Evolutionary conservation across 1,140 invertebrate genomes (phyloP), one percentile per base, ranked within the genome.

Genomic region (Drosophila cardini): DNA sequence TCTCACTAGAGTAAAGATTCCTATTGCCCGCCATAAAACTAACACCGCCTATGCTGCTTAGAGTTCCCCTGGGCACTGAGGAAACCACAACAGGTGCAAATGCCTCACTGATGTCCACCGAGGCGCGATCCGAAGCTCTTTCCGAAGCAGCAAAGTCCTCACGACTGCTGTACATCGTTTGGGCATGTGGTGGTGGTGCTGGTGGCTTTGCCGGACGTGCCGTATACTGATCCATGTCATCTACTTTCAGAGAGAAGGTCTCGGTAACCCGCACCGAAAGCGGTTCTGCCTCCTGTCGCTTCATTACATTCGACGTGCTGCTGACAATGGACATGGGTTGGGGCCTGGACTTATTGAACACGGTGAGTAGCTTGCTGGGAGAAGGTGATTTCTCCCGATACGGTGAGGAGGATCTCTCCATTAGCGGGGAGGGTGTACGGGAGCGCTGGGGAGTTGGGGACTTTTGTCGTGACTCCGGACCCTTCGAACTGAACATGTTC

Each of bases 201-300:
- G 56, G 60, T 11, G 75, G 75, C 43, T 90, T 90, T 0, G 71
- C 26, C 8, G 90, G 90, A 4, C 74, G 78, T 1, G 73, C 21
- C 21, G 71, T 56, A 34, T 92, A 92, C 55, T 92, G 91, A 80
- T 92, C 91, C 90, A 92, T 91, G 42, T 92, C 91, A 36, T 92
- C 91, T 6, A 91, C 90, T 26, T 92, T 92, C 0, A 92, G 61
- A 0, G 91, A 91, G 42, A 92, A 92, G 2, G 91, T 92, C 56
- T 92, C 91, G 0, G 79, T 89, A 0, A 91, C 90, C 2, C 86
- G 81, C 9, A 91, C 91, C 0, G 91, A 76, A 4, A 90, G 61
- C 1, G 82, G 82, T 26, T 90, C 85, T 0, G 80, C 71, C 11
- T 90, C 80, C 2, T 87, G 72, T 21, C 84, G 71, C 34, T 89